phyloP scores from a whole-genome alignment of 2,888 invertebrate species.

The Beris chalybata region DNA sequence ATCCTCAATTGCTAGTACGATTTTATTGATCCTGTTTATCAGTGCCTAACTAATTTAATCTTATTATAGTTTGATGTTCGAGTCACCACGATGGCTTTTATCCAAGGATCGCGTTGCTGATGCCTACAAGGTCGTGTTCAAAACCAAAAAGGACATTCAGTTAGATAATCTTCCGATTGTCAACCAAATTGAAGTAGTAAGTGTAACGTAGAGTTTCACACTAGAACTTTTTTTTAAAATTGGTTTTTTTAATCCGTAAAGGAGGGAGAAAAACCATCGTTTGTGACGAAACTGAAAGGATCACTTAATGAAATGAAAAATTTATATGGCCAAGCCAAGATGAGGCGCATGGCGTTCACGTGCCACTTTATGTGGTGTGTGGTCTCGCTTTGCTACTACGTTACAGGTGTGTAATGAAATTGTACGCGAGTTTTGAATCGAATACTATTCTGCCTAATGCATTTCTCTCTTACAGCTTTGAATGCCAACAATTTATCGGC shows the following conservation, averaged over 20 bases:
- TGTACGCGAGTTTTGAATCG: neutral
- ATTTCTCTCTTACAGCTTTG: conserved; percentile 53
- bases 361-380: conserved; percentile 57
- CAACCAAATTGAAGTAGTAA: conserved; percentile 26
- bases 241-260: neutral
- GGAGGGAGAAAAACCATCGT: conserved; percentile 35
- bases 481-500: conserved; percentile 60
- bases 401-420: conserved; percentile 48
- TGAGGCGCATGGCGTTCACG: conserved; percentile 52
- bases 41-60: conserved; percentile 1
- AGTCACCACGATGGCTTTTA: conserved; percentile 62
- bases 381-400: conserved; percentile 54
- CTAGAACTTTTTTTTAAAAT: neutral
- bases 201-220: neutral
- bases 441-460: conserved; percentile 1
- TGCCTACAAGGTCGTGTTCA: conserved; percentile 55
- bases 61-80: conserved; percentile 49
- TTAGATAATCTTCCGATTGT: neutral
- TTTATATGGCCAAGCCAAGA: conserved; percentile 48
- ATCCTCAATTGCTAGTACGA: conserved; percentile 58
- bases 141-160: conserved; percentile 45
- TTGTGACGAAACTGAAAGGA: conserved; percentile 47
- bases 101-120: conserved; percentile 56
- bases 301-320: conserved; percentile 51
- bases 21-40: conserved; percentile 19